phyloP scores from a whole-genome alignment of 2,888 invertebrate species.

The Hirtodrosophila duncani region DNA sequence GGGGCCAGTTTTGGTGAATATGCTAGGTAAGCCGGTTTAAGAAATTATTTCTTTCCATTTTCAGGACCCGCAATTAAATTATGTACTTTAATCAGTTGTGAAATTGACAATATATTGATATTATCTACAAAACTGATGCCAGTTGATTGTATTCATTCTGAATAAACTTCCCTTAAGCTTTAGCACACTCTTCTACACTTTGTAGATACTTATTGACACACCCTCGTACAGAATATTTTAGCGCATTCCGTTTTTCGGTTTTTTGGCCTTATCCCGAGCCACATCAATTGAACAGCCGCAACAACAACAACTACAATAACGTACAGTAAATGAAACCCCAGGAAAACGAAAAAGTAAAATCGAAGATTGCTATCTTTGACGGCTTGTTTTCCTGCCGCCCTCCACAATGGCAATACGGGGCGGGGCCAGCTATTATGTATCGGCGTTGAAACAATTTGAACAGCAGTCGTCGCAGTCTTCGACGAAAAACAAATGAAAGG shows the following conservation, averaged over 20 bases:
- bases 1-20: no score
- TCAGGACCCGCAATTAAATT: no score
- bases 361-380: constrained; percentile 77
- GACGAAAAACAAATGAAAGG: constrained; percentile 74
- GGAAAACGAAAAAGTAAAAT: constrained; percentile 58
- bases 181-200: no score
- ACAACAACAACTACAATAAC: constrained; percentile 1
- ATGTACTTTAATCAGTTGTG: no score
- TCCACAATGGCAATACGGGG: constrained; percentile 24
- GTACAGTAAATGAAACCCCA: constrained; percentile 60
- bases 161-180: no score
- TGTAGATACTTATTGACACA: no score
- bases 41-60: no score
- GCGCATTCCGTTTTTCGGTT: constrained; percentile 32
- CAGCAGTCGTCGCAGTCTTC: constrained; percentile 37
- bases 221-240: constrained; percentile 48
- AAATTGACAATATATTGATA: no score
- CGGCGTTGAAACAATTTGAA: constrained; percentile 77
- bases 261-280: constrained; percentile 58
- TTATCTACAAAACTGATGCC: no score
- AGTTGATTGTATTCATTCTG: no score
- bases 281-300: constrained; percentile 61
- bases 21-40: no score
- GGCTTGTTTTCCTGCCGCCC: constrained; percentile 63
- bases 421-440: constrained; percentile 74